phyloP scores from a whole-genome alignment of 2,113 vertebrate species.

The Ptilonorhynchus violaceus region DNA sequence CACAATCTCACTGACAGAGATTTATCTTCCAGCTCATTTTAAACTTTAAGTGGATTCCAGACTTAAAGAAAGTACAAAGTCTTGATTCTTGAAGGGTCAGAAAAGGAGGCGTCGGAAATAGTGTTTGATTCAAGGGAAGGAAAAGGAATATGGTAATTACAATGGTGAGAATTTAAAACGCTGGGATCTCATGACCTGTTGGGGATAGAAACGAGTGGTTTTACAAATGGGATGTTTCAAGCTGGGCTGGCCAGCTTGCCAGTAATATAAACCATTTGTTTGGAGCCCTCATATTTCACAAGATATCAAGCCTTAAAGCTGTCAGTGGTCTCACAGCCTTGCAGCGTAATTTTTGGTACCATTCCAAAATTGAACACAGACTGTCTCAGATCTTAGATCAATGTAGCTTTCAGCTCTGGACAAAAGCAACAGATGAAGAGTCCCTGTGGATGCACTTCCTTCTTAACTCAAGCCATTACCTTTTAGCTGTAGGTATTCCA shows the following conservation, averaged over 20 bases:
- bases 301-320: conserved; percentile 38
- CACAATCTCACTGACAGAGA: conserved; percentile 1
- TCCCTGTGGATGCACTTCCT: conserved; percentile 10
- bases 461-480: neutral
- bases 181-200: conserved; percentile 1
- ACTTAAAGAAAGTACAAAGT: conserved; percentile 26
- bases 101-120: neutral
- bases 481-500: conserved; percentile 1
- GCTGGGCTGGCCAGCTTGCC: conserved; percentile 13
- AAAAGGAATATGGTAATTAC: conserved; percentile 34
- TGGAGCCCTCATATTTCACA: conserved; percentile 20
- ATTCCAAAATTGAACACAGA: conserved; percentile 25
- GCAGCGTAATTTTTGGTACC: conserved; percentile 1
- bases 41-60: conserved; percentile 56
- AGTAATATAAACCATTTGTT: conserved; percentile 30
- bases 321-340: conserved; percentile 17
- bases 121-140: neutral
- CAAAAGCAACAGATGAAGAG: conserved; percentile 32
- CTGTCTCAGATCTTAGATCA: conserved; percentile 42
- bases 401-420: conserved; percentile 30
- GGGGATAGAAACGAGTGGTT: neutral
- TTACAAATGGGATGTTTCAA: conserved; percentile 1
- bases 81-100: conserved; percentile 35
- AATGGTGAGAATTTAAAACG: neutral
- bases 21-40: conserved; percentile 46